Conservation (phyloP, 2,113 vertebrate genomes). For the Brachyhypopomus gauderio region DNA sequence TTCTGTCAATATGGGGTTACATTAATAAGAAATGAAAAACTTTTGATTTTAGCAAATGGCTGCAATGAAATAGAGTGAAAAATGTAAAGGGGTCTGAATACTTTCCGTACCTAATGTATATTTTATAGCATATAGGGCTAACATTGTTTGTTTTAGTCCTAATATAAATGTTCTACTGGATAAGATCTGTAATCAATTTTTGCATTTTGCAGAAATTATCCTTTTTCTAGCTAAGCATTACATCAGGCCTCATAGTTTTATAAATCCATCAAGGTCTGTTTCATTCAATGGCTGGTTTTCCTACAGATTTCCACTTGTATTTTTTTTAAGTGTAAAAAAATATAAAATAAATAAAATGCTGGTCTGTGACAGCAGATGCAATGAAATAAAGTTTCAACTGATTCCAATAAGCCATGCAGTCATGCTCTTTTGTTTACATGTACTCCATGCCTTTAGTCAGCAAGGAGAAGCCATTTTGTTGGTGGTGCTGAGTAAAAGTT, state of each 20-base stretch:
- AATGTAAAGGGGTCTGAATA: neutral
- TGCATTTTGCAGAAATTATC: constrained; percentile 13
- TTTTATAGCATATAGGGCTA: neutral
- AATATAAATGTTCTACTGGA: neutral
- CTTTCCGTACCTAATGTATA: neutral
- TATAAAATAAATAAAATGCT: neutral
- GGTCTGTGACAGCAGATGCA: neutral
- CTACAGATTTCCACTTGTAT: neutral
- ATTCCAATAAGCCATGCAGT: neutral
- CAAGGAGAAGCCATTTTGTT: constrained; percentile 9
- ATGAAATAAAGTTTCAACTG: constrained; percentile 28
- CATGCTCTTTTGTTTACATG: neutral
- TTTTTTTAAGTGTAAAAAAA: neutral
- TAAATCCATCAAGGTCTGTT: neutral
- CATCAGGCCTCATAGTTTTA: neutral
- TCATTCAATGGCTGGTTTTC: neutral
- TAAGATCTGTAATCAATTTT: neutral
- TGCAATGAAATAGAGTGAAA: too few relatives aligned
- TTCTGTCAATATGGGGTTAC: too few relatives aligned
- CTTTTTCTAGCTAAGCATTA: neutral
- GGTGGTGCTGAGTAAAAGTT: neutral
- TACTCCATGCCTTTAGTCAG: neutral
- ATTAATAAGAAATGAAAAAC: too few relatives aligned
- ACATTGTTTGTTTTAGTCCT: neutral
- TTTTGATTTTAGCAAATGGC: too few relatives aligned